Evolutionary conservation across 2,113 vertebrate genomes (phyloP), one percentile per base, ranked within the genome.

Genomic region (Neotoma lepida): DNA sequence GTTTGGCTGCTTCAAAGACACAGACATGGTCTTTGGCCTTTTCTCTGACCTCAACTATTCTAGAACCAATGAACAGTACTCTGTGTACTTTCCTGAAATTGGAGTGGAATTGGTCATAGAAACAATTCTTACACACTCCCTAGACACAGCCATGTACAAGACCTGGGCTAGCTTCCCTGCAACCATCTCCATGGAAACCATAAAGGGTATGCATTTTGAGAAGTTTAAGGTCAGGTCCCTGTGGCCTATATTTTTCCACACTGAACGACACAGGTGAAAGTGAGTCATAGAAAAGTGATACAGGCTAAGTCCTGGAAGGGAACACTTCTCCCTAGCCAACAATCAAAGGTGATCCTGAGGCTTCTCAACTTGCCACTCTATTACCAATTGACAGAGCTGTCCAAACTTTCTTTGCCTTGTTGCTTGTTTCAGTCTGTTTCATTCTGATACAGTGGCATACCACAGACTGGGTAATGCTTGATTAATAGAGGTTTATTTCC

Each of bases 161-260:
- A 96, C 87, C 84, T 35, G 6, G 95, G 94, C 86, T 96, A 84
- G 54, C 77, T 66, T 96, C 89, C 89, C 41, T 78, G 91, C 61
- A 92, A 78, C 73, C 87, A 95, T 97, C 93, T 94, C 97, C 87
- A 96, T 97, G 89, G 97, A 97, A 97, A 96, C 97, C 93, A 93
- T 28, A 84, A 94, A 95, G 87, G 76, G 74, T 86, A 86, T 89
- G 91, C 87, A 91, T 95, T 96, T 95, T 89, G 86, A 94, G 84
- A 71, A 97, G 93, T 80, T 71, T 84, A 76, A 93, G 89, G 95
- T 94, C 96, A 95, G 73, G 80, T 95, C 87, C 77, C 89, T 82
- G 17, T 88, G 64, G 91, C 78, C 88, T 74, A 91, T 86, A 90
- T 81, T 92, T 92, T 96, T 93, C 49, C 9, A 51, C n/a, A n/a